phyloP scores from a whole-genome alignment of 2,888 invertebrate genomes.

The Anticlea derivata region DNA sequence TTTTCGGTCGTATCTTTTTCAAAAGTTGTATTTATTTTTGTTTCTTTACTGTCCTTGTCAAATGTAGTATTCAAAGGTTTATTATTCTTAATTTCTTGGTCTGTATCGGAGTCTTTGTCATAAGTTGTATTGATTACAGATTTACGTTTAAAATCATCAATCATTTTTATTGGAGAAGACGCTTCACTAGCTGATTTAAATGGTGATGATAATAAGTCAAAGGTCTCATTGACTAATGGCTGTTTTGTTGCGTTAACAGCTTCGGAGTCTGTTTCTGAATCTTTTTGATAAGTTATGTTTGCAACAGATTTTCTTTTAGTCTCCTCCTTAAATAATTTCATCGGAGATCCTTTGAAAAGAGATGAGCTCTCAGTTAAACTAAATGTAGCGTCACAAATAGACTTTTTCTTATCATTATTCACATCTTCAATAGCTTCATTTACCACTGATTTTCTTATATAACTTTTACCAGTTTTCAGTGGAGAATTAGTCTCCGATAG shows the following conservation, averaged over 20 bases:
- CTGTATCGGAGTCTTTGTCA: conserved; percentile 26
- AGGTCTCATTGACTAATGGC: conserved; percentile 26
- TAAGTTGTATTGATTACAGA: conserved; percentile 30
- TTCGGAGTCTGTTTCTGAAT: conserved; percentile 15
- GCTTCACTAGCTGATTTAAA: conserved; percentile 11
- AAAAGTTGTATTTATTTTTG: conserved; percentile 16
- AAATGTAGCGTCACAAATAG: not conserved
- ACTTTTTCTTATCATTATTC: not conserved
- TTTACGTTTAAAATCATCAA: conserved; percentile 14
- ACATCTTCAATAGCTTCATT: conserved; percentile 1
- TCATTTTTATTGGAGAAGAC: conserved; percentile 5
- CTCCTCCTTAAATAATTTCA: not conserved
- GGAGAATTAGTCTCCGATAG: not conserved
- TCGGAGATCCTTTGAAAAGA: not conserved
- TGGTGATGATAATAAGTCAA: conserved; percentile 22
- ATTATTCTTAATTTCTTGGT: not conserved
- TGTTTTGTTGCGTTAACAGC: not conserved
- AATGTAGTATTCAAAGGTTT: conserved; percentile 9
- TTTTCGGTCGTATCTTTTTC: conserved; percentile 29
- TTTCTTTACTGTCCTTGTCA: conserved; percentile 8
- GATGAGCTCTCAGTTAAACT: not conserved
- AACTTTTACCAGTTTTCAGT: not conserved
- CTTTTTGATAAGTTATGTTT: conserved; percentile 28
- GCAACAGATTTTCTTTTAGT: not conserved
- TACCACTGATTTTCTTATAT: conserved; percentile 4